These are phyloP conservation scores for Etheostoma cragini DNA, from an alignment of 2,113 vertebrate genomes.

Conservation along the genomic window DNA sequence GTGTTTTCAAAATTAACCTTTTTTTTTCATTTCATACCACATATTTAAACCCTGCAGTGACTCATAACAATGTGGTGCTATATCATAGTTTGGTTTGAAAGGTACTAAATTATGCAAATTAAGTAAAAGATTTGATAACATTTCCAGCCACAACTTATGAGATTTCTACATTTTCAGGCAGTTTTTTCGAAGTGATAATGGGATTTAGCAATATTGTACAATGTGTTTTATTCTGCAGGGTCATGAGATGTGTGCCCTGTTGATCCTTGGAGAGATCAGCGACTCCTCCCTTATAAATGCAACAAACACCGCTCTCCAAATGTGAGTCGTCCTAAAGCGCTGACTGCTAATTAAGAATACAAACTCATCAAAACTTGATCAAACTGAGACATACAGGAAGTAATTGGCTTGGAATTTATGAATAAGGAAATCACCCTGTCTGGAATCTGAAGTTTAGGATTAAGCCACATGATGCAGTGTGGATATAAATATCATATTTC, in stretches of 20 bases:
- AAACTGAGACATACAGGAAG: not conserved
- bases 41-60: not conserved
- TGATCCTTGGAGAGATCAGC: conserved; percentile 94
- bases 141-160: not conserved
- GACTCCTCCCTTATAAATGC: conserved; percentile 96
- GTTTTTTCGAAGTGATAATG: not conserved
- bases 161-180: not conserved
- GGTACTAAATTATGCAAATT: not conserved
- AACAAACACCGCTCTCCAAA: conserved; percentile 94
- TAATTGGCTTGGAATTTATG: not conserved
- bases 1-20: not conserved
- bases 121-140: not conserved
- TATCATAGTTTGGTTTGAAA: not conserved
- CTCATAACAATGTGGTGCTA: not conserved
- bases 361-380: not conserved
- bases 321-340: conserved; percentile 84
- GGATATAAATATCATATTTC: not conserved
- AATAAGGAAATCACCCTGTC: not conserved
- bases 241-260: conserved; percentile 98
- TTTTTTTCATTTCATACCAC: not conserved
- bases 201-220: not conserved
- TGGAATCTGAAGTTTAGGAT: not conserved
- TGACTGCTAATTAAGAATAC: not conserved
- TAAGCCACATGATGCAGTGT: not conserved
- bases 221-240: conserved; percentile 82